Evolutionary conservation across 2,888 invertebrate genomes (phyloP), one percentile per base, ranked within the genome.

Genomic region (Euproctis similis): DNA sequence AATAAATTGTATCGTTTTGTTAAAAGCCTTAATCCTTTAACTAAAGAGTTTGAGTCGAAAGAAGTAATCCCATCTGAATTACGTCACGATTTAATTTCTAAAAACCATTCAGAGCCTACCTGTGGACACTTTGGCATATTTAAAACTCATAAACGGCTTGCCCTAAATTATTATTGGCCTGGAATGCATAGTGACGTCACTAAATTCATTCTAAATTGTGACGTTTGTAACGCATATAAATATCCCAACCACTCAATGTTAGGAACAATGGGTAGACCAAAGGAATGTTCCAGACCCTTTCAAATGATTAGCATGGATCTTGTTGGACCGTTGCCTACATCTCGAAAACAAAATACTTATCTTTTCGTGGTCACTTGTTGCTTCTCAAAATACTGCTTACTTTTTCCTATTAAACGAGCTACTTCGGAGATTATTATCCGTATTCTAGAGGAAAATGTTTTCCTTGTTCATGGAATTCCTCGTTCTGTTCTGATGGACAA

Each of bases 401-500:
- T 9, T 9, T 20, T 20, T 20, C 9, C 20, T 3, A 2, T 20
- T 3, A 8, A 6, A 9, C 2, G 9, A 9, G 9, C 20, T 2
- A 20, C 8, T 9, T 8, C 20, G 3, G 20, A 20, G 2, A 9
- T 9, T 3, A 3, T 20, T 2, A 20, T 20, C 9, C 8, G 6
- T 9, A 8, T 9, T 10, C 3, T 20, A 2, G 20, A 20, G 24
- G 34, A 56, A 3, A 7, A 22, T 1, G 40, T 59, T 3, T 51
- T 59, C 14, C 12, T 57, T 0, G 29, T 53, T 0, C 56, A 56
- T 16, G 59, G 54, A 2, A 25, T 57, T 4, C 47, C 53, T 0
- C 36, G 40, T 8, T 51, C 50, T 0, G 28, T 58, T 1, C 19
- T 53, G 1, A 2, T 48, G 11, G 53, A 53, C 8, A 55, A 58